phyloP scores from a whole-genome alignment of 2,888 invertebrate genomes.

The Salticus scenicus region DNA sequence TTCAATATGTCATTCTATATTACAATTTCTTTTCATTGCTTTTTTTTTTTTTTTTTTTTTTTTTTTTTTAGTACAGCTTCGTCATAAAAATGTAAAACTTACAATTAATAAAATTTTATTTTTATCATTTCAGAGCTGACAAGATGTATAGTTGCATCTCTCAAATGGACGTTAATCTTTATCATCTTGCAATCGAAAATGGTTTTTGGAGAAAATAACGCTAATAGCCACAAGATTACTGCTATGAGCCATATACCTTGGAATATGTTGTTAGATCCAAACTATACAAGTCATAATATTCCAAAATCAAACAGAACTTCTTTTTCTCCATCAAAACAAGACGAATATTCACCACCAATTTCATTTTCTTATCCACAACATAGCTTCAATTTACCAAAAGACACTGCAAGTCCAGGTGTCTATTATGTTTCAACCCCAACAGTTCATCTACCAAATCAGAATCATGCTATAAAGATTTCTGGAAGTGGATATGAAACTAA shows the following conservation, averaged over 20 bases:
- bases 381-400: constrained; percentile 14
- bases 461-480: background rate
- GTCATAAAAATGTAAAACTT: too few relatives aligned
- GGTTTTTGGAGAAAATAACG: background rate
- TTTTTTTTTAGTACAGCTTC: too few relatives aligned
- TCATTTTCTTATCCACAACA: constrained; percentile 15
- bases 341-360: background rate
- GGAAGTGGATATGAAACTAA: background rate
- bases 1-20: too few relatives aligned
- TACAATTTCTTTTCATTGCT: too few relatives aligned
- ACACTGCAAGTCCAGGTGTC: background rate
- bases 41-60: too few relatives aligned
- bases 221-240: constrained; percentile 29
- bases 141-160: background rate
- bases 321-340: constrained; percentile 11
- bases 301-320: constrained; percentile 22
- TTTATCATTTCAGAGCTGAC: background rate
- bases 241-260: constrained; percentile 50
- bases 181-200: background rate
- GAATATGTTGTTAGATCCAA: constrained; percentile 61
- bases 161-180: constrained; percentile 2
- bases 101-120: too few relatives aligned
- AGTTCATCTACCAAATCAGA: background rate
- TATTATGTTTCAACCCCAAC: constrained; percentile 33
- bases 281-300: constrained; percentile 55